phyloP scores from a whole-genome alignment of 2,113 vertebrate species.

The Misgurnus anguillicaudatus region DNA sequence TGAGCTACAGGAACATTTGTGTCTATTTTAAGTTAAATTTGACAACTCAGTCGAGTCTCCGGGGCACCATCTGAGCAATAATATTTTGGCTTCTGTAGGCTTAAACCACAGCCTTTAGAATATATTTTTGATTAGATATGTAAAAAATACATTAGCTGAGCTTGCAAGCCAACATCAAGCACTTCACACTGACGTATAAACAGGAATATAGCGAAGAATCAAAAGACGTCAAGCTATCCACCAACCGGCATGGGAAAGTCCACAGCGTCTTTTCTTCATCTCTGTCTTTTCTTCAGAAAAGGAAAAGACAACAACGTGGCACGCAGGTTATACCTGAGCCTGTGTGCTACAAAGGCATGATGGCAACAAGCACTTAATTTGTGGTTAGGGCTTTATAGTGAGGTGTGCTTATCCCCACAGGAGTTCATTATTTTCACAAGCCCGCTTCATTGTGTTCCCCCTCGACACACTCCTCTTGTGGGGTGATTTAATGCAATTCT shows the following conservation, averaged over 20 bases:
- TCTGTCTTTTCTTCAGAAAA: slow-evolving; percentile 51
- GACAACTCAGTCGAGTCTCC: too few species aligned
- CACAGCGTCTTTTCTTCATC: slow-evolving; percentile 45
- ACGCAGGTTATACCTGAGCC: slow-evolving; percentile 59
- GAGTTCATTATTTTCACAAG: slow-evolving; percentile 83
- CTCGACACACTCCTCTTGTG: slow-evolving; percentile 77
- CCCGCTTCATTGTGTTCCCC: slow-evolving; percentile 71
- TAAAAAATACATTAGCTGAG: neutral
- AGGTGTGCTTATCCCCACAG: slow-evolving; percentile 79
- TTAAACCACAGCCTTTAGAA: too few species aligned
- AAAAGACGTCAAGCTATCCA: neutral
- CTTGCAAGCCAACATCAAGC: slow-evolving; percentile 50
- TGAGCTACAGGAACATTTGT: too few species aligned
- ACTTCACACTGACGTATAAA: slow-evolving; percentile 14
- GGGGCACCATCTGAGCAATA: too few species aligned
- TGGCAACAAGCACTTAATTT: slow-evolving; percentile 80
- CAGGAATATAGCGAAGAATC: slow-evolving; percentile 14
- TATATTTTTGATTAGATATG: neutral
- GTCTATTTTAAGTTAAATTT: too few species aligned
- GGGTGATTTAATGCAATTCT: slow-evolving; percentile 82
- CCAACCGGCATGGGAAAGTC: slow-evolving; percentile 15
- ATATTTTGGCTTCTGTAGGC: too few species aligned
- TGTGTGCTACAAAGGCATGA: slow-evolving; percentile 74
- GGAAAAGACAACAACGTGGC: slow-evolving; percentile 57
- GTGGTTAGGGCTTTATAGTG: slow-evolving; percentile 81